Base-by-base conservation (phyloP, 2,888 invertebrate species). In the Venusia cambrica region DNA sequence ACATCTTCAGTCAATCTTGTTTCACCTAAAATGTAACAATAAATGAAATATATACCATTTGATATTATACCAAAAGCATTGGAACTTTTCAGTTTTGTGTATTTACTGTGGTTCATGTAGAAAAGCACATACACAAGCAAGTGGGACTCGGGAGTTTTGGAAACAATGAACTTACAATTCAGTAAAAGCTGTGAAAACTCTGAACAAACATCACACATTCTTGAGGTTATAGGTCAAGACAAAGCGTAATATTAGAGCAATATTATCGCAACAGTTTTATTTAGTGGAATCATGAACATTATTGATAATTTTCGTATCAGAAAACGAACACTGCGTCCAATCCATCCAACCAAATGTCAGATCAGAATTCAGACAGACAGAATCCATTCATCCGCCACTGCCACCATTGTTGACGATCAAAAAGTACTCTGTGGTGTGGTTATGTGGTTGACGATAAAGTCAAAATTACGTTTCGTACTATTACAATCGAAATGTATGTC, bases 111-210 rank as follows among this genome's bases (percentile, higher is more conserved):
- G 30, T 54, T 51, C 37, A 15, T 14, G 38, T 33, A 49, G 49
- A 54, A 59, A 53, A 52, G 42, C 52, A 48, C 45, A 48, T 31
- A 46, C 43, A 56, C 49, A 58, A 55, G 54, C 57, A 61, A 68
- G 63, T 67, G 52, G 55, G 54, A 57, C 59, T 57, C 29, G 50
- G 60, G 66, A 68, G 74, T 75, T 76, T n/a, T 77, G 67, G 75
- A 83, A 84, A 84, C 83, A 83, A 83, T 73, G 83, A 73, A 79
- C 87, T 87, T 83, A 88, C 88, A 88, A 80, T 87, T 85, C 57
- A 95, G 91, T 80, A 97, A 92, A 85, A 97, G 92, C 89, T 95
- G 94, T 87, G 95, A 92, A 90, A 97, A 94, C 88, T 97, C 96
- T 76, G 94, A 93, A 90, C 97, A 97, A 88, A 94, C 94, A 92